Conservation (phyloP, 2,888 invertebrate genomes). For the Nysson spinosus region DNA sequence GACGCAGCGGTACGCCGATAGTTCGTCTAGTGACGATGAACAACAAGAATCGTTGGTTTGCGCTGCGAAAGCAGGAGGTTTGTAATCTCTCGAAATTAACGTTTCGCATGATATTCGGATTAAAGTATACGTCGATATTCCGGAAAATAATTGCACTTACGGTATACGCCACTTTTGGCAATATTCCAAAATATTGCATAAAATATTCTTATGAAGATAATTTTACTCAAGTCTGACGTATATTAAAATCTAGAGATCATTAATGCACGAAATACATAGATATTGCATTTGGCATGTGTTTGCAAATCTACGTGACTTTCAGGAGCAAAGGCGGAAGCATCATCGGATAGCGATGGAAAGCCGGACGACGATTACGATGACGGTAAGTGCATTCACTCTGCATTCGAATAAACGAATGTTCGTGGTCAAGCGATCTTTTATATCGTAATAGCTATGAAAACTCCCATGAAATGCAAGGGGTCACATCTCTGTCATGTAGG, state of each 20-base stretch:
- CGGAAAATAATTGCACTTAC: neutral
- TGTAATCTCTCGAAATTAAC: slow-evolving; percentile 11
- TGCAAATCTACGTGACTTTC: slow-evolving; percentile 51
- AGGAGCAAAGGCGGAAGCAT: slow-evolving; percentile 75
- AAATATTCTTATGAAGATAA: neutral
- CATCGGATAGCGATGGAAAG: slow-evolving; percentile 74
- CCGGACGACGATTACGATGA: slow-evolving; percentile 68
- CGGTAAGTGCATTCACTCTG: slow-evolving; percentile 60
- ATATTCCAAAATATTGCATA: neutral
- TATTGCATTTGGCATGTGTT: slow-evolving; percentile 61
- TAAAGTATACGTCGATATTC: neutral
- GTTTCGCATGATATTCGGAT: neutral
- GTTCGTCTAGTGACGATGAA: slow-evolving; percentile 76
- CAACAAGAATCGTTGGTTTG: slow-evolving; percentile 70
- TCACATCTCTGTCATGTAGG: neutral
- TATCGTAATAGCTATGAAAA: neutral
- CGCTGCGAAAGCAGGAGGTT: slow-evolving; percentile 80
- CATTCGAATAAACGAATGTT: neutral
- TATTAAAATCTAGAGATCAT: neutral
- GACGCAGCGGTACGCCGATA: slow-evolving; percentile 65
- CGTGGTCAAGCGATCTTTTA: neutral
- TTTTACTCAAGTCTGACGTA: neutral
- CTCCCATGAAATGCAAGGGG: neutral
- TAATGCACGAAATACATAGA: neutral
- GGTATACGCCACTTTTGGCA: no score